Evolutionary conservation across 92 coral and sea anemone species (phyloP), one percentile per base, ranked within the genome.

Genomic region (Chrysogorgia sp.): DNA sequence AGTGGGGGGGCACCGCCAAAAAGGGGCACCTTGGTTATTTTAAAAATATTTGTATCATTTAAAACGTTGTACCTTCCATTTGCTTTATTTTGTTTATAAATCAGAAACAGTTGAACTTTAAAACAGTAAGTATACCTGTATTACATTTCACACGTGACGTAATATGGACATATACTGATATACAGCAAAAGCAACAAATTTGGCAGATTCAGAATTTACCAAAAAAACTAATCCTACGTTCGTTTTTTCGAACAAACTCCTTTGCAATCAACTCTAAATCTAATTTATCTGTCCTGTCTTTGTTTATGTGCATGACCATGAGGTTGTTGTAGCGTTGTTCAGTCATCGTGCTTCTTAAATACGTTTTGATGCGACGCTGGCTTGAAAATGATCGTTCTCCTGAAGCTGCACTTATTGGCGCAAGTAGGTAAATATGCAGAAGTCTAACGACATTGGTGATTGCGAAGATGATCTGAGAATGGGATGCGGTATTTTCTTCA

Each of bases 331-430:
- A 63, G 71, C 71, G 71, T 34, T 41, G 43, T 63, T 20, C 71
- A 28, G 71, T 63, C 71, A 63, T 63, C 49, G 71, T 63, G 71
- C 71, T 63, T 45, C 71, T 63, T 33, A 63, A 45, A 63, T 63
- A 32, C 49, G 71, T 63, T 35, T 63, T 63, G 49, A 63, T 12
- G 20, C 34, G 48, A 19, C 71, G 71, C 47, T 63, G 71, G 47
- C 23, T 12, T 63, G 50, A 63, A 63, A 63, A 63, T 21, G 71
- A 63, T 34, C 47, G 48, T 63, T 63, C 49, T 35, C 71, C 49
- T 19, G 71, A 31, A 47, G 71, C 71, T 63, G 47, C 71, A 26
- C 71, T 63, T 47, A 63, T 63, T 63, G 71, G 71, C 21, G 71
- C 71, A 63, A 63, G 71, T 30, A 63, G 71, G 71, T 63, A 63